Conservation (phyloP, 2,113 vertebrate genomes). For the Nestor notabilis region DNA sequence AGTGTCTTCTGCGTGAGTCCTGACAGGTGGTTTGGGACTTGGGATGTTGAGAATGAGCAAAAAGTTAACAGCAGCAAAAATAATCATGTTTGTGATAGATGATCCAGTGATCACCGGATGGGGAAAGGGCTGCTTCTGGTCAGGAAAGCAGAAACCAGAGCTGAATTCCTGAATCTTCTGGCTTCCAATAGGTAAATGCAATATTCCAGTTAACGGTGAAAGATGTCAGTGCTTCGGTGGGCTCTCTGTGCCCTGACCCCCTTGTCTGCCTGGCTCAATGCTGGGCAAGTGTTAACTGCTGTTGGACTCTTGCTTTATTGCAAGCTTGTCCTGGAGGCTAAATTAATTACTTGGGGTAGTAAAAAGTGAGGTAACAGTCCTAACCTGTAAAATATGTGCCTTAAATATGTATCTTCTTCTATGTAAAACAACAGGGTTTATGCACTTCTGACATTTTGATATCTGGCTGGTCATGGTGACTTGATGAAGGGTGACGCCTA, state of each 20-base stretch:
- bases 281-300: not conserved
- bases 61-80: not conserved
- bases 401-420: not conserved
- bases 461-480: not conserved
- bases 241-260: not conserved
- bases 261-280: not conserved
- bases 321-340: not conserved
- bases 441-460: not conserved
- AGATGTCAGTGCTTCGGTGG: not conserved
- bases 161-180: not conserved
- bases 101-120: fast-evolving
- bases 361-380: not conserved
- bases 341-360: not conserved
- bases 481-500: not conserved
- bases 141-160: not conserved
- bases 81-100: not conserved
- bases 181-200: not conserved
- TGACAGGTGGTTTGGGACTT: not conserved
- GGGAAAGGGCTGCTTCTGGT: not conserved
- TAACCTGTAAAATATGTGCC: not conserved
- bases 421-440: not conserved
- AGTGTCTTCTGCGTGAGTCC: fast-evolving
- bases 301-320: not conserved
- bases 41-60: not conserved
- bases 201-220: not conserved